These are phyloP conservation scores for Myanophis thanlyinensis DNA, from an alignment of 2,113 vertebrate species.

Conservation along the genomic window DNA sequence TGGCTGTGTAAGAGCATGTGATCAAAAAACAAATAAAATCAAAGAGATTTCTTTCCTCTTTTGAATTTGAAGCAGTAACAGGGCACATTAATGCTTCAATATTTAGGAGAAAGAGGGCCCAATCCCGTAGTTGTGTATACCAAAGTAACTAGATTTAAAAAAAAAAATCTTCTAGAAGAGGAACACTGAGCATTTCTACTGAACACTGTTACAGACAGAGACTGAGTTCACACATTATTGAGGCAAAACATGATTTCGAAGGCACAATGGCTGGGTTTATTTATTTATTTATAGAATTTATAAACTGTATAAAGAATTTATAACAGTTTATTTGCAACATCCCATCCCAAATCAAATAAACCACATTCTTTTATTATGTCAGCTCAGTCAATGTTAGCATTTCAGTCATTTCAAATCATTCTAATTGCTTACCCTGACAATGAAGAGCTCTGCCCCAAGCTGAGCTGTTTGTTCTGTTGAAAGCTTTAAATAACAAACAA, in stretches of 20 bases:
- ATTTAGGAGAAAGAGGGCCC: neutral
- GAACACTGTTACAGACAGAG: neutral
- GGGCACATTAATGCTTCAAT: neutral
- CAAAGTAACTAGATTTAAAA: neutral
- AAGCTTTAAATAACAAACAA: slow-evolving; percentile 74
- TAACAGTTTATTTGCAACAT: neutral
- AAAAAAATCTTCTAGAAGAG: neutral
- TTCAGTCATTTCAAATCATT: neutral
- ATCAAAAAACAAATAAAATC: neutral
- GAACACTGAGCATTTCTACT: neutral
- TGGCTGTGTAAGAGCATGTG: neutral
- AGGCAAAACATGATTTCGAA: neutral
- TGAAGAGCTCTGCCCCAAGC: slow-evolving; percentile 94
- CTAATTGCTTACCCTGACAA: slow-evolving; percentile 84
- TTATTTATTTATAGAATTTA: neutral
- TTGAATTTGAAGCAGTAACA: neutral
- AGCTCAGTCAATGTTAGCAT: neutral
- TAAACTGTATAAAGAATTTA: neutral
- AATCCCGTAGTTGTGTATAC: too few species aligned
- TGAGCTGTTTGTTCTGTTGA: slow-evolving; percentile 98
- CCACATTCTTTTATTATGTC: neutral
- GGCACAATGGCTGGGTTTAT: neutral
- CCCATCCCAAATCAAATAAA: neutral
- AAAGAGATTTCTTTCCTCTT: neutral
- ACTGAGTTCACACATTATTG: neutral